These are phyloP conservation scores for Tetrax tetrax DNA, from an alignment of 2,113 vertebrate species.

Conservation along the genomic window DNA sequence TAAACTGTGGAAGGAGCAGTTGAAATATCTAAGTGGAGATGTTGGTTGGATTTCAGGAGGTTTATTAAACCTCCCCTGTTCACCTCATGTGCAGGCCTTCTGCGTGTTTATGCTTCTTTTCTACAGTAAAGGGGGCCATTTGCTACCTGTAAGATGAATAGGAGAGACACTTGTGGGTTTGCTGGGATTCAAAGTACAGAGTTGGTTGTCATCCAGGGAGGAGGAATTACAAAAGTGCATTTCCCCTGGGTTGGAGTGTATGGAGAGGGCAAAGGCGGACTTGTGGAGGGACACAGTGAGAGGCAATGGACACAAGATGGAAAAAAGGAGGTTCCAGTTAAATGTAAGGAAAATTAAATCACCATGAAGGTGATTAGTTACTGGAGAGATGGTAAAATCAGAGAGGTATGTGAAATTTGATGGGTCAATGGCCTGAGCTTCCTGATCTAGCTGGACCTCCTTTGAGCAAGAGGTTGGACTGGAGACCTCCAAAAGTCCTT, in stretches of 20 bases:
- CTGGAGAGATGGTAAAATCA: background rate
- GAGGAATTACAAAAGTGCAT: background rate
- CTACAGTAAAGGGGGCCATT: background rate
- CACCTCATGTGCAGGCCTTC: background rate
- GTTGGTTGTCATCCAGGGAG: background rate
- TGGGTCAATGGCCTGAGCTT: background rate
- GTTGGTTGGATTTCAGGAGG: background rate
- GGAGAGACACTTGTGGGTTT: background rate
- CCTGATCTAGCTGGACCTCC: background rate
- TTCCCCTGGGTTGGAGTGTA: background rate
- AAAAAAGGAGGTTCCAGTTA: background rate
- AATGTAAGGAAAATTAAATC: background rate
- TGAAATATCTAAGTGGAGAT: background rate
- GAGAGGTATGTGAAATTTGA: background rate
- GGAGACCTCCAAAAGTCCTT: background rate
- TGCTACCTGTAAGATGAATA: background rate
- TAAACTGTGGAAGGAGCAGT: background rate
- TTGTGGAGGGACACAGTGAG: background rate
- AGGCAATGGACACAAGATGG: background rate
- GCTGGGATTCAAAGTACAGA: background rate
- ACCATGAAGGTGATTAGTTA: rapidly evolving
- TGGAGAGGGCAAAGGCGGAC: background rate
- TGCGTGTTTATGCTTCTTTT: background rate
- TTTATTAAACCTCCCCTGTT: background rate
- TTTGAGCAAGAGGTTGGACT: background rate